These are phyloP conservation scores for Lateolabrax maculatus DNA, from an alignment of 2,797 vertebrate species.

Conservation along the genomic window DNA sequence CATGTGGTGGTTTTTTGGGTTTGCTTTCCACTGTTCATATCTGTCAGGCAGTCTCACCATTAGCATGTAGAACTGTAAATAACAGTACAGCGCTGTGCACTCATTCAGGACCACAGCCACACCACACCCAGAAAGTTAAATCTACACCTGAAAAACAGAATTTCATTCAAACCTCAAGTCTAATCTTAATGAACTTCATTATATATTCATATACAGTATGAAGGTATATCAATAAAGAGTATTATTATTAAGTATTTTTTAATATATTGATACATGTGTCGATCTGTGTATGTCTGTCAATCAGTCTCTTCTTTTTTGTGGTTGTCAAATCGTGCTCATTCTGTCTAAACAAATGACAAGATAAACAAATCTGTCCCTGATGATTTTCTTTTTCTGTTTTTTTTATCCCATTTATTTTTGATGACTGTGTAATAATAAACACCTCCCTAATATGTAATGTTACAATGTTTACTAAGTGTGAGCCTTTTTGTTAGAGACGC, in stretches of 20 bases:
- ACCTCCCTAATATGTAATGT: not conserved
- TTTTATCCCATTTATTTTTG: not conserved
- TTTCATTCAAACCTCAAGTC: not conserved
- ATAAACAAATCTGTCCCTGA: not conserved
- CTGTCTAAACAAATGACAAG: not conserved
- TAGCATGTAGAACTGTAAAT: constrained; percentile 26
- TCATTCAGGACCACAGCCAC: not conserved
- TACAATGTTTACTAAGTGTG: not conserved
- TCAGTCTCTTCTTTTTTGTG: not conserved
- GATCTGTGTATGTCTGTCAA: not conserved
- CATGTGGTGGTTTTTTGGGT: constrained; percentile 31
- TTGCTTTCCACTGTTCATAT: constrained; percentile 36
- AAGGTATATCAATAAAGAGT: not conserved
- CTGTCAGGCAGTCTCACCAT: constrained; percentile 17
- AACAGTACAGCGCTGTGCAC: not conserved
- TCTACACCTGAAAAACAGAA: not conserved
- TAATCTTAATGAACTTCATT: not conserved
- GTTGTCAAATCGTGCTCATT: constrained; percentile 5
- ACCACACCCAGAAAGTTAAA: not conserved
- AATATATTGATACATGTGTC: not conserved
- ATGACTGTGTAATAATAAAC: not conserved
- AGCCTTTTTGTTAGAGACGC: constrained; percentile 4
- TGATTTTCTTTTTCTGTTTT: not conserved
- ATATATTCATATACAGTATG: not conserved
- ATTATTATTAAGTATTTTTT: not conserved